Evolutionary conservation across 2,797 vertebrate genomes (phyloP), one percentile per base, ranked within the genome.

Genomic region (Eospalax fontanierii): DNA sequence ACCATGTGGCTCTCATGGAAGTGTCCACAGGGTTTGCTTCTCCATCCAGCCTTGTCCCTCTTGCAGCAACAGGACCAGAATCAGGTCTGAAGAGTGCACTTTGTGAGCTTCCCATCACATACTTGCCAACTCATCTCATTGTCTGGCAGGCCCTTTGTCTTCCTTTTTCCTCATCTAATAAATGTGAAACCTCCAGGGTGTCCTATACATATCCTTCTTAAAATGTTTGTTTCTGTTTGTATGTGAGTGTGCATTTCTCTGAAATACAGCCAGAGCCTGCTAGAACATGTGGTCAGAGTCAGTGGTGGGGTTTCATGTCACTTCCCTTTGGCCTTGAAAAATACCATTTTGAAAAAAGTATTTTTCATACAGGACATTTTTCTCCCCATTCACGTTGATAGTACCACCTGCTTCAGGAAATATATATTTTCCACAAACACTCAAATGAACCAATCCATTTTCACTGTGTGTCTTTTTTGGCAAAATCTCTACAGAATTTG

Each of bases 391-490:
- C 97, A 97, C 97, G 98, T 98, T 98, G 97, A 98, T 98, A 96
- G 10, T 97, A 97, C 97, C 98, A 98, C 98, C 98, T 98, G 98
- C 98, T 98, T 98, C 93, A 30, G 97, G 98, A 98, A 98, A 98
- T 98, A 98, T 98, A 98, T 98, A 98, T 98, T 98, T 98, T 97
- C 97, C 97, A 98, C 98, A 93, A 98, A 96, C 97, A 97, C 95
- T 98, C 97, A 98, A 98, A 98, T 98, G 98, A 98, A 98, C 98
- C 98, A 98, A 98, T 98, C 98, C 98, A 98, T 98, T 98, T 98
- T 98, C 98, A 98, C 98, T 98, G 97, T 98, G 96, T 98, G 98
- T 98, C 98, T 89, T 98, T 98, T 98, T 98, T 98, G 98, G 98
- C 97, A 98, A 98, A 98, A 98, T 98, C 98, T 98, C 98, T 98